Base-by-base conservation (phyloP, 2,888 invertebrate species). In the Parascotia fuliginaria region DNA sequence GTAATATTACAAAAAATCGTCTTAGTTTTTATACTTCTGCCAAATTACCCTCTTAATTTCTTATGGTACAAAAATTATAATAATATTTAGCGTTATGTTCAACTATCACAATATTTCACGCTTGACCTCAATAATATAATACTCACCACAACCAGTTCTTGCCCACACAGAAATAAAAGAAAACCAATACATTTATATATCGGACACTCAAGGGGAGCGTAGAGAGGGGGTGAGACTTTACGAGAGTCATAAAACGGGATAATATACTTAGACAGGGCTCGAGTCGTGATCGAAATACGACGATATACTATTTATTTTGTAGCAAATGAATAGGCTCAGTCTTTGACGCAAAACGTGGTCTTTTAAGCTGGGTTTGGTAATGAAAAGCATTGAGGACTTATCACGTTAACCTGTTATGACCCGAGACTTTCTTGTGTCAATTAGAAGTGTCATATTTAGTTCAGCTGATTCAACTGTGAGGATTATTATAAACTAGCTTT, bases 181-280 rank as follows among this genome's bases (percentile, higher is more conserved):
- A 48, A 63, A 56, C 60, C 68, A 60, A 67, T 67, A 65, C 53
- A 67, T 54, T 54, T 66, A 49, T 55, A 32, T 46, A 27, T 32
- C 41, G 28, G 24, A 27, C 22, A 42, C 32, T 27, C 32, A 5
- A 37, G 38, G 6, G 38, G 38, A n/a, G 37, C 7, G 9, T 6
- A 14, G 9, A 6, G 9, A n/a, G 32, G 46, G 64, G 64, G 58
- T 49, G 47, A 52, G n/a, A 55, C 53, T 82, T 82, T 82, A 81
- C 73, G 81, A 79, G 53, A 52, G 62, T 68, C 75, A 77, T 81
- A 80, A 82, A 81, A 81, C 56, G 70, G 70, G 77, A 80, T 81
- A 77, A 80, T 81, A 74, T 79, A 81, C 80, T 65, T 60, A 69
- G 59, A 42, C 59, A 52, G 60, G 61, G 52, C 34, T 12, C 33